Base-by-base conservation (phyloP, 2,888 invertebrate species). In the Aphidius colemani region DNA sequence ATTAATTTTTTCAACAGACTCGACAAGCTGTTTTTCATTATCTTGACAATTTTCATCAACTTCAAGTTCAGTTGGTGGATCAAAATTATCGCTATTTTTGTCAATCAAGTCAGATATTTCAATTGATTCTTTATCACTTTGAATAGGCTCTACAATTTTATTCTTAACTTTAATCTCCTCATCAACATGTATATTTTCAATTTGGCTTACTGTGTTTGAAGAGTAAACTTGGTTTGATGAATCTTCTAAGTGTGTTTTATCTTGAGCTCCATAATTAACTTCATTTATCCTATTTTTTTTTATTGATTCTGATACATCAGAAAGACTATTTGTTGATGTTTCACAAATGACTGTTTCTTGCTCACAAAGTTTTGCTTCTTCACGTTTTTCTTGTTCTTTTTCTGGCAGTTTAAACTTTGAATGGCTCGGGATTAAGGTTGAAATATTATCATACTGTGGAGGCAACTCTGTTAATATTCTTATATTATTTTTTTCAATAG, bases 391-490 rank as follows among this genome's bases (percentile, higher is more conserved):
- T 53, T 61, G 49, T 49, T 70, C 70, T 30, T 70, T 68, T 4
- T 66, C 53, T 10, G 11, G 61, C 50, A 53, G 55, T 13, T n/a
- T 18, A 18, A 18, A 18, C 1, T 18, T 39, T n/a, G 70, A 48
- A 18, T 75, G 74, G 48, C 73, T 66, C 61, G 73, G 74, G 7
- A 74, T 68, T 10, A 77, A 76, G 64, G 77, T 65, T 13, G 77
- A 66, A 67, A 78, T 76, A 65, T 79, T 79, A 64, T 77, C 76
- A 65, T 78, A 78, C 57, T 71, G 72, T 6, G 76, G 70, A 51
- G 60, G 10, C 10, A 45, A 44, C 30, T 30, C 30, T 30, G 30
- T 0, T 3, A 30, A 30, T 30, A n/a, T 51, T 44, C 9, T 44
- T 56, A 7, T 3, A 46, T 43, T 11, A 51, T 61, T 64, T 11